Conservation (phyloP, 2,797 vertebrate genomes). For the Chrosomus eos region DNA sequence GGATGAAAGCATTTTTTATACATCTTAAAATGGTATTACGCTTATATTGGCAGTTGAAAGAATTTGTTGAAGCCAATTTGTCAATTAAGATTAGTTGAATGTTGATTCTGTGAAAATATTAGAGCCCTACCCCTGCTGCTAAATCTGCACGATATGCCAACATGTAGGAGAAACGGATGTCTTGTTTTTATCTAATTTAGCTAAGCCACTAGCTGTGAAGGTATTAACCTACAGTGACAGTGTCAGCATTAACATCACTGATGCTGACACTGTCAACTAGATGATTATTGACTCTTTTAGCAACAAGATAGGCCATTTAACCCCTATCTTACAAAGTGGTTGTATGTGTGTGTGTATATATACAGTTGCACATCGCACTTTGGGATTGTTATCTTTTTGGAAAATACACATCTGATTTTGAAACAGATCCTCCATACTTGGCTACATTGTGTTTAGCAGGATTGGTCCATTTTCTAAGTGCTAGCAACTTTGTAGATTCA, state of each 20-base stretch:
- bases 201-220: not conserved
- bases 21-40: not conserved
- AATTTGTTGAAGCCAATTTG: not conserved
- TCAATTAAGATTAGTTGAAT: not conserved
- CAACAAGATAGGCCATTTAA: not conserved
- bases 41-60: not conserved
- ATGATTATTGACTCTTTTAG: constrained; percentile 31
- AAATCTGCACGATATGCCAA: not conserved
- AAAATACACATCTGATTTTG: not conserved
- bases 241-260: constrained; percentile 31
- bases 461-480: not conserved
- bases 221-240: too few relatives aligned
- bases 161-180: not conserved
- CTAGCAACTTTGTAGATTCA: not conserved
- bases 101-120: not conserved
- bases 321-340: not conserved
- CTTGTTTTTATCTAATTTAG: constrained; percentile 29
- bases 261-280: constrained; percentile 31
- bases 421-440: not conserved
- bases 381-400: not conserved
- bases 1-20: not conserved
- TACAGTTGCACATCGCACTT: not conserved
- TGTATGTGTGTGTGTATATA: not conserved
- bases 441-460: too few relatives aligned
- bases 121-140: not conserved